phyloP scores from a whole-genome alignment of 2,113 vertebrate genomes.

The Balaeniceps rex region DNA sequence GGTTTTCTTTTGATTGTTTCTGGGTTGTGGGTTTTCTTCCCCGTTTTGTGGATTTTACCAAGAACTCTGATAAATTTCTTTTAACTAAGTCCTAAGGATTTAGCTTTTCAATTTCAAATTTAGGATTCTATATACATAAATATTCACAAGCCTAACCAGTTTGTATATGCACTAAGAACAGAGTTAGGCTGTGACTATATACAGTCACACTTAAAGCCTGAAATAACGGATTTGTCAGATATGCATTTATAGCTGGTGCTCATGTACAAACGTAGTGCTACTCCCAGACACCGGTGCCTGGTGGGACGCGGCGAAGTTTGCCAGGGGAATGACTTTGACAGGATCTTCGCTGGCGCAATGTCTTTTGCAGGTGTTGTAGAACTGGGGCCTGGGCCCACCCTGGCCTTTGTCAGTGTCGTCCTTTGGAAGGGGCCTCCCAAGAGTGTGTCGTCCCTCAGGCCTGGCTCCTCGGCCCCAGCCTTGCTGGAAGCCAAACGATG shows the following conservation, averaged over 20 bases:
- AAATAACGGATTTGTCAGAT: not conserved
- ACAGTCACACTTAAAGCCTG: slow-evolving; percentile 51
- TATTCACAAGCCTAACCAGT: slow-evolving; percentile 50
- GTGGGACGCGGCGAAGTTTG: slow-evolving; percentile 81
- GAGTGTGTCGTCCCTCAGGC: slow-evolving; percentile 81
- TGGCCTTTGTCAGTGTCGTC: slow-evolving; percentile 82
- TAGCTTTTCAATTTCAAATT: not conserved
- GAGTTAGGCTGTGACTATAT: slow-evolving; percentile 28
- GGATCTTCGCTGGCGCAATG: slow-evolving; percentile 83
- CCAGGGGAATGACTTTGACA: slow-evolving; percentile 90
- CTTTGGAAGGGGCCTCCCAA: slow-evolving; percentile 85
- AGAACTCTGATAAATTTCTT: not conserved
- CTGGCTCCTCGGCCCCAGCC: slow-evolving; percentile 78
- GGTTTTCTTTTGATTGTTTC: not conserved
- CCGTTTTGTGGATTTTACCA: not conserved
- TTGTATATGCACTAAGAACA: not conserved
- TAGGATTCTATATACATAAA: slow-evolving; percentile 66
- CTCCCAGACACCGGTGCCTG: slow-evolving; percentile 62
- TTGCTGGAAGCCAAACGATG: slow-evolving; percentile 83
- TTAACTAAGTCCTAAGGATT: not conserved
- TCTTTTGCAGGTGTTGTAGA: slow-evolving; percentile 92
- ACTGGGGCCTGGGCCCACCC: slow-evolving; percentile 78
- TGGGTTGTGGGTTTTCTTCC: not conserved
- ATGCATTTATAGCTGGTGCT: slow-evolving; percentile 85
- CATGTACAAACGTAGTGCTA: slow-evolving; percentile 77